phyloP scores from a whole-genome alignment of 1,140 invertebrate genomes.

The Trichoplusia ni region DNA sequence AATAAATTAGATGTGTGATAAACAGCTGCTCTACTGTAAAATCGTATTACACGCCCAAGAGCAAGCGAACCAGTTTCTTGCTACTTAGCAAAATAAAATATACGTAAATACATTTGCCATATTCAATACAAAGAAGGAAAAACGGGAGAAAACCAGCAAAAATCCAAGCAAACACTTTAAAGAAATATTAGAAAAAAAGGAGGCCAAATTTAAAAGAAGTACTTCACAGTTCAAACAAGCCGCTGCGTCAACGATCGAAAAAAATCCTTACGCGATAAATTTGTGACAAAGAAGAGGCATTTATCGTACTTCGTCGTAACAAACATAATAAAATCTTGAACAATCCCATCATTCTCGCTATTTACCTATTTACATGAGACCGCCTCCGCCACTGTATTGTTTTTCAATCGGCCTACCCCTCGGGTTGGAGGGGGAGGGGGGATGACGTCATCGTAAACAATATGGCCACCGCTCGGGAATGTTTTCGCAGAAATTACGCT shows the following conservation, averaged over 20 bases:
- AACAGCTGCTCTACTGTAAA: no score
- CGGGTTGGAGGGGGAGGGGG: not conserved
- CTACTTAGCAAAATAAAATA: no score
- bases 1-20: no score
- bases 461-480: constrained; percentile 20
- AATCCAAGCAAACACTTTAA: no score
- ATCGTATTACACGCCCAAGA: no score
- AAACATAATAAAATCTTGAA: constrained; percentile 16
- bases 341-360: constrained; percentile 13
- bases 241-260: not conserved
- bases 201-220: no score
- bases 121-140: no score
- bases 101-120: no score
- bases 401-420: constrained; percentile 33
- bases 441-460: constrained; percentile 34
- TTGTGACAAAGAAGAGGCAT: not conserved
- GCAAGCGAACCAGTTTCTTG: no score
- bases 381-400: constrained; percentile 14
- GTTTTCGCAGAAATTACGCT: constrained; percentile 29
- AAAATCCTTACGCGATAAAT: not conserved
- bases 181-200: no score
- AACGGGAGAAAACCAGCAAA: no score
- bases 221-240: no score
- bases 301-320: not conserved
- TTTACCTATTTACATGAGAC: constrained; percentile 12